phyloP scores from a whole-genome alignment of 2,888 invertebrate species.

The Callyntrura sp. region DNA sequence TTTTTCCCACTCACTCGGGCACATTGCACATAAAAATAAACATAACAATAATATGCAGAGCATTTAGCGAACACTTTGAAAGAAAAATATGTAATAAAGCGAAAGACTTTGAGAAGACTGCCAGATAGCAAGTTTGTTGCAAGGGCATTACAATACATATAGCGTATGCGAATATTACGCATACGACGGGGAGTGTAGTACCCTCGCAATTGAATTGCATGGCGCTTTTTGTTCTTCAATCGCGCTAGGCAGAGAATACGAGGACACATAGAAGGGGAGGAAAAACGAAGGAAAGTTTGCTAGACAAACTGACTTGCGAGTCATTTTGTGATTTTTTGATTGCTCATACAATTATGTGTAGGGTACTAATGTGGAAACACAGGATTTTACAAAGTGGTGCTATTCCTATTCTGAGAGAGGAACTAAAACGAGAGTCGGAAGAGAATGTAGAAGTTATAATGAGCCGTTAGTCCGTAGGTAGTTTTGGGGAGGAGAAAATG shows the following conservation, averaged over 20 bases:
- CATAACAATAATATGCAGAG: conserved; percentile 74
- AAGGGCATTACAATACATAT: not conserved
- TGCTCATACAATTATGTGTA: conserved; percentile 69
- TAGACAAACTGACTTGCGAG: not conserved
- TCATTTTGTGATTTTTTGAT: conserved; percentile 60
- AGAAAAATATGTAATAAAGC: conserved; percentile 21
- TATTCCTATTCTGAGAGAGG: not conserved
- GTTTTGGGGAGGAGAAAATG: too few relatives aligned
- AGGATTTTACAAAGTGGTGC: conserved; percentile 41
- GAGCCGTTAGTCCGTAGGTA: not conserved
- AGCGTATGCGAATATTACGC: not conserved
- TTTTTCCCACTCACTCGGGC: not conserved
- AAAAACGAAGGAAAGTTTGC: not conserved
- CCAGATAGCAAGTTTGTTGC: conserved; percentile 30
- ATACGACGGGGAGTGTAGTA: not conserved
- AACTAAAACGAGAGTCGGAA: not conserved
- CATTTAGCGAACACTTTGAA: conserved; percentile 68
- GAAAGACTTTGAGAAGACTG: conserved; percentile 18
- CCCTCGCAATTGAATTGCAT: conserved; percentile 36
- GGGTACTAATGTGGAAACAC: conserved; percentile 62
- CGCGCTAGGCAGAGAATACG: not conserved
- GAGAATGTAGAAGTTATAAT: not conserved
- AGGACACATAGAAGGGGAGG: not conserved
- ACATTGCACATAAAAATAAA: conserved; percentile 72
- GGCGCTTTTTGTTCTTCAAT: not conserved